phyloP scores from a whole-genome alignment of 2,113 vertebrate genomes.

The Hiodon alosoides region DNA sequence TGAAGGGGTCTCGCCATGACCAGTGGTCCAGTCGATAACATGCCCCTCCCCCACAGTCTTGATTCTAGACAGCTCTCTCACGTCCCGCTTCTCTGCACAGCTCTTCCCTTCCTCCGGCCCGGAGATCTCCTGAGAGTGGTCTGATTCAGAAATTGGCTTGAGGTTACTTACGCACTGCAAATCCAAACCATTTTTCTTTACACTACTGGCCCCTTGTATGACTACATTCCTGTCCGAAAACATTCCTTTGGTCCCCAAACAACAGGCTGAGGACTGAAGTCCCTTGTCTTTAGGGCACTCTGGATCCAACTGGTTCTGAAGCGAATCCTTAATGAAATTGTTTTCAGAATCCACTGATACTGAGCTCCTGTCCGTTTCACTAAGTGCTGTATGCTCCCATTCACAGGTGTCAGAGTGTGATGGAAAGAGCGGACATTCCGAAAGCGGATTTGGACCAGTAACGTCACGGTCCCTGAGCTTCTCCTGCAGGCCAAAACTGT shows the following conservation, averaged over 20 bases:
- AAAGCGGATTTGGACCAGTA: not conserved
- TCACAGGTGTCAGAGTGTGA: slow-evolving; percentile 2
- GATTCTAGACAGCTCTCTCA: not conserved
- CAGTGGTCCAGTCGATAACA: not conserved
- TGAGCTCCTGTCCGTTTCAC: not conserved
- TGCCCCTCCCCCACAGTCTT: not conserved
- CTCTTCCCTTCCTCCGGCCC: slow-evolving; percentile 8
- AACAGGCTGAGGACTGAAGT: not conserved
- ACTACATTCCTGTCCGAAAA: not conserved
- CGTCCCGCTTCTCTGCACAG: not conserved
- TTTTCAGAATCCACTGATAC: not conserved
- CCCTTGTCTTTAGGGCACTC: not conserved
- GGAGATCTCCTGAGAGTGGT: slow-evolving; percentile 23
- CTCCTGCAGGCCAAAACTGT: slow-evolving; percentile 8
- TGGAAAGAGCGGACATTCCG: not conserved
- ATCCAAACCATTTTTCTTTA: slow-evolving; percentile 2
- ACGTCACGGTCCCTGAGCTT: slow-evolving; percentile 7
- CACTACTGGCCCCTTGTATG: not conserved
- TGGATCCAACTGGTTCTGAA: slow-evolving; percentile 2
- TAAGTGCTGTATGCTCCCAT: not conserved
- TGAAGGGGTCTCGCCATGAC: not conserved
- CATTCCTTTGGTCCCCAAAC: not conserved
- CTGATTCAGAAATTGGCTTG: slow-evolving; percentile 32
- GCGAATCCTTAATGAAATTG: not conserved
- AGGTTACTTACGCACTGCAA: slow-evolving; percentile 24